Evolutionary conservation across 2,797 vertebrate species (phyloP).

Genomic region (Orestias chungarensis): DNA sequence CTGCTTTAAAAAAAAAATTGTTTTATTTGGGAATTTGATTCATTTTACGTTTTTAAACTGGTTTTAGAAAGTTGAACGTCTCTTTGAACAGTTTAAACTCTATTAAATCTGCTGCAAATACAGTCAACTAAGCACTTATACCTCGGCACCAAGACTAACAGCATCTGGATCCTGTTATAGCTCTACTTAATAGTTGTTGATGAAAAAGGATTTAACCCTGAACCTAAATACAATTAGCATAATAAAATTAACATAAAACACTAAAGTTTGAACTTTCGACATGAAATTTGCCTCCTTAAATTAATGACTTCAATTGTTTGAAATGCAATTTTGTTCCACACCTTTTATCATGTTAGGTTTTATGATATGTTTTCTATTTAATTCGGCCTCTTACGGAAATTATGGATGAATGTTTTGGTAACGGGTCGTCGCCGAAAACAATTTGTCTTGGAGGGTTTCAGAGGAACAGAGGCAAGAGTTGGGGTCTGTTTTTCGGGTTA

Average conservation of each 20-base stretch:
- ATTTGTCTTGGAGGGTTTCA: conserved; percentile 26
- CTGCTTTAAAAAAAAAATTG: too few species aligned
- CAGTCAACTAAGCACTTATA: not conserved
- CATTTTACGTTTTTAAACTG: not conserved
- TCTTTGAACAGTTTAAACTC: not conserved
- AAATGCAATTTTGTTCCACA: too few species aligned
- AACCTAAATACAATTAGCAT: not conserved
- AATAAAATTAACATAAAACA: not conserved
- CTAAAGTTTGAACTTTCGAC: not conserved
- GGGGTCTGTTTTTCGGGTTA: conserved; percentile 9
- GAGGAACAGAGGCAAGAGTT: conserved; percentile 23
- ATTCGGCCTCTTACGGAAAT: conserved; percentile 10
- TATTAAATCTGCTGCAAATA: not conserved
- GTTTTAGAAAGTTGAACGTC: not conserved
- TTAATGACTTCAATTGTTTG: not conserved
- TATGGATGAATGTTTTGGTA: conserved; percentile 12
- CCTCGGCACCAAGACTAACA: not conserved
- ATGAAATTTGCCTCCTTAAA: not conserved
- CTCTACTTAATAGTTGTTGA: not conserved
- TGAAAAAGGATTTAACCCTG: not conserved
- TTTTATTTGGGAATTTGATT: too few species aligned
- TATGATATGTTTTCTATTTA: conserved; percentile 16
- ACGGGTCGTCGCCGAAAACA: conserved; percentile 32
- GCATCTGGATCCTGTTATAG: not conserved
- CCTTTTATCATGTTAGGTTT: not conserved